These are phyloP conservation scores for Spodoptera frugiperda DNA, from an alignment of 1,140 invertebrate genomes.

Conservation along the genomic window DNA sequence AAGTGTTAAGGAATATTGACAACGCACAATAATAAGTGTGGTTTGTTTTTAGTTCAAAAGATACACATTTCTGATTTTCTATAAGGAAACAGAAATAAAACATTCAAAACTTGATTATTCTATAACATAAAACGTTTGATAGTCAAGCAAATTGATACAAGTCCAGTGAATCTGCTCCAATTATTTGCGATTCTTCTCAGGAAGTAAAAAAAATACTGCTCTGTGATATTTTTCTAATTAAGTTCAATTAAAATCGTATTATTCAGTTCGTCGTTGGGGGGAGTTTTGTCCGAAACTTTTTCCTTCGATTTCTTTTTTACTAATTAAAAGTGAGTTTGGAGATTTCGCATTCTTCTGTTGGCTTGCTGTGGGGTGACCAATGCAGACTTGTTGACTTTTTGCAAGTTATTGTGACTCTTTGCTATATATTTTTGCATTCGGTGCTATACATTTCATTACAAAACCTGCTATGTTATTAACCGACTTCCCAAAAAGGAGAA, in stretches of 20 bases:
- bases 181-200: constrained; percentile 24
- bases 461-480: too few species aligned
- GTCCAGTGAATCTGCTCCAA: constrained; percentile 6
- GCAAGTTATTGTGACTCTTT: neutral
- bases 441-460: too few species aligned
- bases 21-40: too few species aligned
- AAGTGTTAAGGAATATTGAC: too few species aligned
- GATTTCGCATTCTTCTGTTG: constrained; percentile 2
- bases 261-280: constrained; percentile 33
- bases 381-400: constrained; percentile 11
- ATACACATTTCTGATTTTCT: too few species aligned
- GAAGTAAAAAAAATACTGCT: neutral
- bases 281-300: constrained; percentile 50
- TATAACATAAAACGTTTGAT: constrained; percentile 11
- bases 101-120: too few species aligned
- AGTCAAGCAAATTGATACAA: constrained; percentile 18
- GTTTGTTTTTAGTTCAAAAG: too few species aligned
- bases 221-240: constrained; percentile 49
- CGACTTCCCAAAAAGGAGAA: too few species aligned
- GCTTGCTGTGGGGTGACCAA: constrained; percentile 16
- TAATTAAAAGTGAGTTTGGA: constrained; percentile 56
- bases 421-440: neutral
- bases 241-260: constrained; percentile 64
- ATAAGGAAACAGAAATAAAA: too few species aligned
- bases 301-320: constrained; percentile 33